Base-by-base conservation (phyloP, 2,797 vertebrate species). In the Odontamblyopus lacepedii region DNA sequence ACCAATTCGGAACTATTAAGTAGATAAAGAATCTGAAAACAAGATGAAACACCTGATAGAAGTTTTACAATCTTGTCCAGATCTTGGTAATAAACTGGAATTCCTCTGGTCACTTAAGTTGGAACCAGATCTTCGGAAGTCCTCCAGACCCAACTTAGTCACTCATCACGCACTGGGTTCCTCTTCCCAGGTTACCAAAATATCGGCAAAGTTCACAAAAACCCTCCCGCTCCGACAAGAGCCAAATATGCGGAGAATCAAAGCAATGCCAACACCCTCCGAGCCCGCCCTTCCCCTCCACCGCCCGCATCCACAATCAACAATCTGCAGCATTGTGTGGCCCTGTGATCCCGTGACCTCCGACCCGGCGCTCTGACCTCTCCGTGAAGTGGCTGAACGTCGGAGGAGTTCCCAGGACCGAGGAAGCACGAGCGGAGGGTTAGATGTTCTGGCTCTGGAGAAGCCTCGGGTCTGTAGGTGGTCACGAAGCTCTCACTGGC, bases 261-360 rank as follows among this genome's bases (percentile, higher is more conserved):
- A 78, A 77, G 56, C 66, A 82, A 84, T 71, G 78, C 81, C 83
- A 83, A 76, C 73, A 72, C 18, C 35, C 62, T 59, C 6, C 76
- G 7, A n/a, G 38, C 67, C n/a, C 23, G 35, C 83, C 73, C 87
- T 84, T 75, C 89, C 72, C 75, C 74, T 78, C 75, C 11, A 23
- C 77, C 30, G 29, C 82, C 77, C 87, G 87, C 88, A 87, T 89
- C 86, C 87, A 91, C 91, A 88, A 90, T 92, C 87, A 89, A 88
- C 87, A 89, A 85, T 90, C 89, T 80, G 77, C 82, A 82, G 90
- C 92, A 93, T 94, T 94, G 92, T 94, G 90, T 88, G 92, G 89
- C 91, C 91, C 91, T 93, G 91, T 93, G 90, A 91, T 93, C 93
- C 91, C 91, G 88, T 85, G 88, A 92, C 88, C 92, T 91, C 63